Conservation (phyloP, 2,888 invertebrate genomes). For the Phytoseiulus persimilis region DNA sequence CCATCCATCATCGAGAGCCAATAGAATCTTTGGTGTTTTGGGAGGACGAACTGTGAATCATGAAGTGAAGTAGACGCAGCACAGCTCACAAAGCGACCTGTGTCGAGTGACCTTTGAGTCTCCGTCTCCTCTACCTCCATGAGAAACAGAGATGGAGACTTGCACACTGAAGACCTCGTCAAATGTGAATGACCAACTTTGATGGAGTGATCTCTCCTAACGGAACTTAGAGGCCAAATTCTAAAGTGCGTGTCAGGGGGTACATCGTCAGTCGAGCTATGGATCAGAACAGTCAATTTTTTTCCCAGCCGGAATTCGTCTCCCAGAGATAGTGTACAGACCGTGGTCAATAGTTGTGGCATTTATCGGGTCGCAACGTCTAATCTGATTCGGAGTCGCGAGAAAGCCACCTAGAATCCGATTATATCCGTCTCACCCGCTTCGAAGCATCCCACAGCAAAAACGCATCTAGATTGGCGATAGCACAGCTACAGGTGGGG, state of each 20-base stretch:
- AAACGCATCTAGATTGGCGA: background rate
- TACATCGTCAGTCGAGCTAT: background rate
- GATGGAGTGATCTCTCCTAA: background rate
- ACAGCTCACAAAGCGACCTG: background rate
- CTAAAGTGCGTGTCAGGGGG: background rate
- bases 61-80: background rate
- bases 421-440: background rate
- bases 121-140: background rate
- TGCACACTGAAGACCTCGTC: background rate
- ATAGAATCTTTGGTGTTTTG: too few species aligned
- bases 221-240: background rate
- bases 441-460: background rate
- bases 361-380: too few species aligned
- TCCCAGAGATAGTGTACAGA: too few species aligned
- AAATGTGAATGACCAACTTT: slow-evolving; percentile 5
- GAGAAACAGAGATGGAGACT: background rate
- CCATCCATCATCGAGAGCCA: too few species aligned
- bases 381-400: too few species aligned
- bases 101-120: background rate
- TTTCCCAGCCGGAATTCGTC: too few species aligned
- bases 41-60: background rate
- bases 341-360: too few species aligned
- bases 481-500: background rate
- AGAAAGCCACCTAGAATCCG: background rate
- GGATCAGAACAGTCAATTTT: too few species aligned